Percentiles rank a stretch among this genome's conserved stretches.
phyloP scores from a whole-genome alignment of 2,113 vertebrate species.

The Polypterus senegalus region DNA sequence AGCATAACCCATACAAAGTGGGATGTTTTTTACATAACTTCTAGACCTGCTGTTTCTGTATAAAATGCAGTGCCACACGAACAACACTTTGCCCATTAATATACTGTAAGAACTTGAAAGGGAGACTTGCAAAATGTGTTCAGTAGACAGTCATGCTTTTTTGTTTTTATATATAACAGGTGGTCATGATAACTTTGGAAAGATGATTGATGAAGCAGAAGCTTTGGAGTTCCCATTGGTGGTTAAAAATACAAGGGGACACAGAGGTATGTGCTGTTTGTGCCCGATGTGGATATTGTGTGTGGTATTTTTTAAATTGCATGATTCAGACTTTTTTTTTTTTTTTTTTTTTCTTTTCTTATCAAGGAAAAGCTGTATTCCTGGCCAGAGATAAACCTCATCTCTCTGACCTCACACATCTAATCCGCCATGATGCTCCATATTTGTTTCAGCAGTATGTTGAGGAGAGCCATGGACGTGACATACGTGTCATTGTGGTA shows the following conservation, averaged over 20 bases:
- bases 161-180: constrained; percentile 19
- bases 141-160: too few relatives aligned
- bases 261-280: constrained; percentile 44
- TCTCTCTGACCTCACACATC: constrained; percentile 58
- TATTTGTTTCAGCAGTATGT: constrained; percentile 66
- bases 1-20: too few relatives aligned
- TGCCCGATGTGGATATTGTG: background rate
- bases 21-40: too few relatives aligned
- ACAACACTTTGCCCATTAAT: too few relatives aligned
- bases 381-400: constrained; percentile 67
- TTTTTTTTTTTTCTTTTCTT: accelerated
- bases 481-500: constrained; percentile 63
- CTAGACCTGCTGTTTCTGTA: too few relatives aligned
- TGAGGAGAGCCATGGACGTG: constrained; percentile 61
- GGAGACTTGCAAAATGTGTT: too few relatives aligned
- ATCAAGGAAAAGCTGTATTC: constrained; percentile 62
- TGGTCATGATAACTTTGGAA: constrained; percentile 68
- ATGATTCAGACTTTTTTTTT: background rate
- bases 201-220: constrained; percentile 72
- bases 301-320: background rate
- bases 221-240: constrained; percentile 67
- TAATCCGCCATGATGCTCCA: constrained; percentile 64
- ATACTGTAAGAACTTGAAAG: too few relatives aligned
- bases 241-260: constrained; percentile 64
- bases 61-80: too few relatives aligned